phyloP scores from a whole-genome alignment of 2,113 vertebrate species.

The Australoheros scitulus region DNA sequence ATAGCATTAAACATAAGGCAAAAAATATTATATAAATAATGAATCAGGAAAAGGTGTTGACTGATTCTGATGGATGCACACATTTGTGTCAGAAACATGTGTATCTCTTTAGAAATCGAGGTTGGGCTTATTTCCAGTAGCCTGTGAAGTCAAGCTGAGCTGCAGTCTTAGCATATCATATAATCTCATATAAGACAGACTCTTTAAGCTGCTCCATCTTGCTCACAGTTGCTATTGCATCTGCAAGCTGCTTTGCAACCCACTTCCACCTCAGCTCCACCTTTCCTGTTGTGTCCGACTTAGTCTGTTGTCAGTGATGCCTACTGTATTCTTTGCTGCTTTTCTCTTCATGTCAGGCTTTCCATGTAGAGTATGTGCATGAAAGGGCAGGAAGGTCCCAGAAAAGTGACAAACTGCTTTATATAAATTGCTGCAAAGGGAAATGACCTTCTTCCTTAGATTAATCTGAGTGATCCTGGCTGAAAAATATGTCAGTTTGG shows the following conservation, averaged over 20 bases:
- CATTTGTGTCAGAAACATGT: rapidly evolving
- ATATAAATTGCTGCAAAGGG: background rate
- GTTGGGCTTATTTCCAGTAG: background rate
- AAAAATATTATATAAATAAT: background rate
- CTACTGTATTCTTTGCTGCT: background rate
- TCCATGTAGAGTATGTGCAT: background rate
- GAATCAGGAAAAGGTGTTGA: background rate
- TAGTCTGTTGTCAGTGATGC: rapidly evolving
- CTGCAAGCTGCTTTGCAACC: background rate
- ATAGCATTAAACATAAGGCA: background rate
- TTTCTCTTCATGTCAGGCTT: background rate
- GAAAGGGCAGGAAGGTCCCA: background rate
- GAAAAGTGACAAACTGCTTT: background rate
- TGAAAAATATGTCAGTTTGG: background rate
- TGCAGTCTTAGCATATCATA: background rate
- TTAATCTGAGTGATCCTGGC: rapidly evolving
- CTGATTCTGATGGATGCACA: background rate
- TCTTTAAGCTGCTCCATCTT: background rate
- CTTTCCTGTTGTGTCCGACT: background rate
- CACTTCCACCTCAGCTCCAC: background rate
- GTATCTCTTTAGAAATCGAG: background rate
- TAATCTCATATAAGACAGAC: background rate
- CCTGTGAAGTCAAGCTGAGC: background rate
- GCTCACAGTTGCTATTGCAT: background rate
- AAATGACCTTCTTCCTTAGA: background rate